Percentiles rank a stretch among this genome's conserved stretches.
phyloP scores from a whole-genome alignment of 2,113 vertebrate species.

The Sorex fumeus region DNA sequence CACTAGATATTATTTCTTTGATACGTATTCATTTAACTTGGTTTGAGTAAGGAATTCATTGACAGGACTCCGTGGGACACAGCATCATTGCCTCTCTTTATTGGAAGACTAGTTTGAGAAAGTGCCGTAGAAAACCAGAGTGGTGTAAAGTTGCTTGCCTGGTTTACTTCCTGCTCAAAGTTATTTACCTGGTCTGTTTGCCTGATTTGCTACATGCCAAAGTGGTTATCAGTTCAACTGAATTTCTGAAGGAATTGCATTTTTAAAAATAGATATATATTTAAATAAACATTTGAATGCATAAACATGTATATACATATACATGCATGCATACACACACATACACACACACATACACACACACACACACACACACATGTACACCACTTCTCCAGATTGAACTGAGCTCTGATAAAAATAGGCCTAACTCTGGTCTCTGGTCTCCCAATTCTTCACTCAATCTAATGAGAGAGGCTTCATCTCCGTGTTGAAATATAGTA shows the following conservation, averaged over 20 bases:
- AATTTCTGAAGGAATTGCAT: background rate
- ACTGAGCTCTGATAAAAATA: conserved; percentile 35
- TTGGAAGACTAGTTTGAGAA: background rate
- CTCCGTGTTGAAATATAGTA: background rate
- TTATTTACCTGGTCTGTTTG: background rate
- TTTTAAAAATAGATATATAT: background rate
- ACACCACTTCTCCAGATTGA: background rate
- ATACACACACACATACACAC: too few species aligned
- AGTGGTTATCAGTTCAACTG: background rate
- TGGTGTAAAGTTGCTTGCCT: too few species aligned
- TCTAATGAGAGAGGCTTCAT: background rate
- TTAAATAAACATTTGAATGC: too few species aligned
- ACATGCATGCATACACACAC: too few species aligned
- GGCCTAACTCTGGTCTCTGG: background rate
- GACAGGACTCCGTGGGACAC: background rate
- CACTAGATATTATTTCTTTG: background rate
- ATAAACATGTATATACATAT: too few species aligned
- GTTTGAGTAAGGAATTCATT: background rate
- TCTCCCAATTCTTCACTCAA: background rate
- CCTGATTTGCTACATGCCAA: background rate
- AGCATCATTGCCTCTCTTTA: background rate
- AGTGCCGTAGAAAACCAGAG: background rate
- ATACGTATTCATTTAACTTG: background rate
- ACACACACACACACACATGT: too few species aligned
- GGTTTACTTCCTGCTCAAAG: background rate